Percentiles rank a stretch among this genome's conserved stretches.
These are phyloP conservation scores for Apostichopus parvimensis DNA, from an alignment of 35 echinoderm and acorn worm species.

Conservation along the genomic window DNA sequence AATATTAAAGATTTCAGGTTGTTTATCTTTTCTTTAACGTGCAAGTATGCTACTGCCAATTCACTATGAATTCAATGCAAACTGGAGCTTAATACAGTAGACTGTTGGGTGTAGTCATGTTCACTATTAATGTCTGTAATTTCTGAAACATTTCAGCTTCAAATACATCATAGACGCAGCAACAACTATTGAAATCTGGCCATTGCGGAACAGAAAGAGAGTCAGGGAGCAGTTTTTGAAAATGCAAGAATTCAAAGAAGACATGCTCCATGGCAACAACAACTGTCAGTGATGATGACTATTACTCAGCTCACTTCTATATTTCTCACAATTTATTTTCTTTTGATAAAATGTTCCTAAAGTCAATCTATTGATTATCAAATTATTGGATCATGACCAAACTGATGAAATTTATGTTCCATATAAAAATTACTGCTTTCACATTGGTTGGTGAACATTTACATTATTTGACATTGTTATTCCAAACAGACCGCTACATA, in stretches of 20 bases:
- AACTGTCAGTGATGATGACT: conserved; percentile 20
- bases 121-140: background rate
- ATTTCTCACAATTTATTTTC: background rate
- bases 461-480: too few relatives aligned
- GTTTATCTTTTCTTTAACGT: too few relatives aligned
- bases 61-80: background rate
- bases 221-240: background rate
- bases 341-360: background rate
- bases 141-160: background rate
- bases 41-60: background rate
- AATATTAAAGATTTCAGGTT: too few relatives aligned
- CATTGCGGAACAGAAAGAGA: background rate
- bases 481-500: too few relatives aligned
- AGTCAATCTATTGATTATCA: too few relatives aligned
- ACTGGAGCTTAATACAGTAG: background rate
- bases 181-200: conserved; percentile 1
- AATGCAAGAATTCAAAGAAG: background rate
- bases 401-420: too few relatives aligned
- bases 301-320: background rate
- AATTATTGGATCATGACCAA: too few relatives aligned
- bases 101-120: background rate
- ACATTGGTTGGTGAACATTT: too few relatives aligned
- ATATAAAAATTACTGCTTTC: too few relatives aligned
- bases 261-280: background rate
- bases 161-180: background rate